Conservation (phyloP, 2,888 invertebrate species). For the Cryptops parisi region DNA sequence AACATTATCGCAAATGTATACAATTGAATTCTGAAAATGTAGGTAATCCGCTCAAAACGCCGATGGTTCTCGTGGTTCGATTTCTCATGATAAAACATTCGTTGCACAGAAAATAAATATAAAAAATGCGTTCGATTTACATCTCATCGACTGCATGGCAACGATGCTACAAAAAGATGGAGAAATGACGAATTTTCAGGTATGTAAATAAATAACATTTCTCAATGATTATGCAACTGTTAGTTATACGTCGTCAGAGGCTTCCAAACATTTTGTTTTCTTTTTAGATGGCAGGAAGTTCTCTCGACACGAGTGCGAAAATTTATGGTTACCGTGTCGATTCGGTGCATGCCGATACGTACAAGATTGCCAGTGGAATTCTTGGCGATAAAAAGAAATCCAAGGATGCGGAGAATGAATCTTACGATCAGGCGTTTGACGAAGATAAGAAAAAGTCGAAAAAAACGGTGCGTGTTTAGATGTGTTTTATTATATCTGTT, state of each 20-base stretch:
- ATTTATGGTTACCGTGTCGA: conserved; percentile 80
- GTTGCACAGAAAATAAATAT: conserved; percentile 58
- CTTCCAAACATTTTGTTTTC: conserved; percentile 3
- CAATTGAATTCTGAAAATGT: conserved; percentile 69
- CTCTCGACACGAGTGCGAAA: conserved; percentile 74
- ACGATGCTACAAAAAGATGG: conserved; percentile 55
- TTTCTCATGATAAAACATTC: not conserved
- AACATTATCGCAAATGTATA: conserved; percentile 57
- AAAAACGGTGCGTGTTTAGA: too few species aligned
- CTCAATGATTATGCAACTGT: not conserved
- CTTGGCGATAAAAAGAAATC: too few species aligned
- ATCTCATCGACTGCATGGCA: conserved; percentile 71
- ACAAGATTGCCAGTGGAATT: conserved; percentile 58
- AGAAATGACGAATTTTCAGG: conserved; percentile 46
- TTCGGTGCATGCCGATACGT: conserved; percentile 60
- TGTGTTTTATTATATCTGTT: too few species aligned
- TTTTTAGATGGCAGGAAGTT: conserved; percentile 57
- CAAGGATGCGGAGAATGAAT: too few species aligned
- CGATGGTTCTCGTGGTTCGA: not conserved
- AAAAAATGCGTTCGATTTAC: conserved; percentile 77
- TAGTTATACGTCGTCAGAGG: not conserved
- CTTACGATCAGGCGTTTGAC: too few species aligned
- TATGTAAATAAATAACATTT: conserved; percentile 19
- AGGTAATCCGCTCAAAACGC: too few species aligned
- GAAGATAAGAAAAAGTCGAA: too few species aligned